Evolutionary conservation across 2,113 vertebrate genomes (phyloP).

Genomic region (Syngnathus scovelli): DNA sequence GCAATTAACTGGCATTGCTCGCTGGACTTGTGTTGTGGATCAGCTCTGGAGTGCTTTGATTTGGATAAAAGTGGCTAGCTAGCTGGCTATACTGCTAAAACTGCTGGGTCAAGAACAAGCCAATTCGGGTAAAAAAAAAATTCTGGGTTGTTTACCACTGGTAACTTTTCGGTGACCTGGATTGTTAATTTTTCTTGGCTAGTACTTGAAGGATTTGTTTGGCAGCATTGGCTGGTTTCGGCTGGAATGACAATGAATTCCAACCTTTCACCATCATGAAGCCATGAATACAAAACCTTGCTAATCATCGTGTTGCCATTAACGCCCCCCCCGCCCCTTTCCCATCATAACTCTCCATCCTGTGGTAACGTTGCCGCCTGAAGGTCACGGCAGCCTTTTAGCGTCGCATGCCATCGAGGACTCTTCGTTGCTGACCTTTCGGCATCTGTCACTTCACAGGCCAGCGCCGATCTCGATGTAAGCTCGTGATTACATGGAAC

Average conservation of each 20-base stretch:
- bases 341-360: slow-evolving; percentile 12
- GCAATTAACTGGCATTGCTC: slow-evolving; percentile 53
- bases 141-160: no score
- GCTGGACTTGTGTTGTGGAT: slow-evolving; percentile 39
- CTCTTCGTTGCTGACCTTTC: slow-evolving; percentile 61
- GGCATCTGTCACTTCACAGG: slow-evolving; percentile 42
- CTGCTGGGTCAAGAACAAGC: no score
- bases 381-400: slow-evolving; percentile 63
- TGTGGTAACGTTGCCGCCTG: slow-evolving; percentile 49
- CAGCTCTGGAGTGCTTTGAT: slow-evolving; percentile 40
- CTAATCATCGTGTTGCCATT: slow-evolving; percentile 54
- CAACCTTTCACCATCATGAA: slow-evolving; percentile 17
- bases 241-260: not conserved
- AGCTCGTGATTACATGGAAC: slow-evolving; percentile 25
- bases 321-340: slow-evolving; percentile 1
- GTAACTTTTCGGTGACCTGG: no score
- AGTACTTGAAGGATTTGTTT: no score
- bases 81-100: no score
- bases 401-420: slow-evolving; percentile 43
- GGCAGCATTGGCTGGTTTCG: no score
- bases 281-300: slow-evolving; percentile 33
- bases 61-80: no score
- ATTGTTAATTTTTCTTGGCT: no score
- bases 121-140: no score
- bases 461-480: slow-evolving; percentile 32